A percentile compares a stretch with the other conserved stretches of the same genome.
Conservation (phyloP, 2,113 vertebrate genomes). For the Orycteropus afer region DNA sequence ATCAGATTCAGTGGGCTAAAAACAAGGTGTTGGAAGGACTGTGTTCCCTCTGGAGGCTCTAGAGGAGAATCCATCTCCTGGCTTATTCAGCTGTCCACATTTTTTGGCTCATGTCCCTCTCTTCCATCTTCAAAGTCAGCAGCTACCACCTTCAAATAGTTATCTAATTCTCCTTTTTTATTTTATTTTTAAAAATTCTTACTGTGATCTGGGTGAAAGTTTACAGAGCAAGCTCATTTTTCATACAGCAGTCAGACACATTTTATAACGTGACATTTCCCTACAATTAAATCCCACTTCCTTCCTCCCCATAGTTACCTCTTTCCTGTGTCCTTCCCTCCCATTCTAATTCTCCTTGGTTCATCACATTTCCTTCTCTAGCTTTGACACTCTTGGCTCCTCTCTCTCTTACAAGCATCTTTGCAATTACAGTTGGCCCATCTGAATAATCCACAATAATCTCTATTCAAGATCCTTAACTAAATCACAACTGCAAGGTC, state of each 20-base stretch:
- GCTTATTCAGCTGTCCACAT: accelerated
- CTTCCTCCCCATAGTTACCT: too few species aligned
- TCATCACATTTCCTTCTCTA: neutral
- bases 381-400: neutral
- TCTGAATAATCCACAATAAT: neutral
- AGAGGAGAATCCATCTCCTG: accelerated
- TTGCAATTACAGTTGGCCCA: neutral
- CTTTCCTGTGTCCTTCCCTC: too few species aligned
- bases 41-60: neutral
- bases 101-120: accelerated
- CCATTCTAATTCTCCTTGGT: neutral
- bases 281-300: too few species aligned
- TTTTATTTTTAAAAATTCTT: too few species aligned
- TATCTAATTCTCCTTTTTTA: neutral
- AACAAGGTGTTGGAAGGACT: accelerated
- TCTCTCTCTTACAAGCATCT: neutral
- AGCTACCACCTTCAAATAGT: neutral
- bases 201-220: too few species aligned
- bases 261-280: too few species aligned
- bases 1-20: neutral
- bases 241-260: too few species aligned
- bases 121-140: neutral
- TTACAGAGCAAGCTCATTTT: too few species aligned
- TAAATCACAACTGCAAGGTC: neutral
- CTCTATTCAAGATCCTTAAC: neutral